A percentile compares a stretch with the other conserved stretches of the same genome.
Conservation (phyloP, 35 echinoderm and acorn worm genomes). For the Chiridota heheva region DNA sequence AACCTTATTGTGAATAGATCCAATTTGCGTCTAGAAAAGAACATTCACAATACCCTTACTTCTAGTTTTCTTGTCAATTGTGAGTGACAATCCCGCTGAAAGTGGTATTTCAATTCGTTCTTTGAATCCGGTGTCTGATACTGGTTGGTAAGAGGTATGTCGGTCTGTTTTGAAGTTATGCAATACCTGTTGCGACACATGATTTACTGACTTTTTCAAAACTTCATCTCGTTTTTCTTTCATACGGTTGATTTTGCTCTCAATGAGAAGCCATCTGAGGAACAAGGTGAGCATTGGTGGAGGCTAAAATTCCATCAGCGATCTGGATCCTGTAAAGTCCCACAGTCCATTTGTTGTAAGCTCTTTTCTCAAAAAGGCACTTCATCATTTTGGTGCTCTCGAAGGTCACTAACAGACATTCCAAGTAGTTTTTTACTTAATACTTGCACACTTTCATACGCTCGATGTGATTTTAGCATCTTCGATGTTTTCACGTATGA, state of each 20-base stretch:
- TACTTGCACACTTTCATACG: slow-evolving; percentile 9
- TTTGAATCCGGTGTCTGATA: slow-evolving; percentile 33
- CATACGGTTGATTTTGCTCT: background rate
- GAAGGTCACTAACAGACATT: slow-evolving; percentile 25
- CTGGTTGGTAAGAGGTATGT: slow-evolving; percentile 7
- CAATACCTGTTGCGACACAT: slow-evolving; percentile 13
- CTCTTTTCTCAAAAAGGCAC: slow-evolving; percentile 16
- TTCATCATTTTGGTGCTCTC: slow-evolving; percentile 10
- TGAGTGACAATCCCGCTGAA: slow-evolving; percentile 20
- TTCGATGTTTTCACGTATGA: slow-evolving; percentile 30
- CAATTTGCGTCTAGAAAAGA: slow-evolving; percentile 17
- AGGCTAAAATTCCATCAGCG: slow-evolving; percentile 2
- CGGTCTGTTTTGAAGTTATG: slow-evolving; percentile 35
- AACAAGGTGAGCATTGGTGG: slow-evolving; percentile 9
- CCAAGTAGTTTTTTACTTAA: slow-evolving; percentile 36
- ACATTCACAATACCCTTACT: background rate
- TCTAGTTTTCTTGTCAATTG: slow-evolving; percentile 34
- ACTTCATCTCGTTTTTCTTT: slow-evolving; percentile 26
- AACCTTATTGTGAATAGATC: background rate
- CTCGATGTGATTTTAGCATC: slow-evolving; percentile 34
- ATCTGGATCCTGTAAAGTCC: slow-evolving; percentile 38
- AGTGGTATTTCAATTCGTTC: slow-evolving; percentile 26
- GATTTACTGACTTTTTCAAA: slow-evolving; percentile 33
- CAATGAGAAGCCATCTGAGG: slow-evolving; percentile 40
- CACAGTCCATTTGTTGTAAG: background rate